Conservation (phyloP, 2,888 invertebrate genomes). For the Eulithis testata region DNA sequence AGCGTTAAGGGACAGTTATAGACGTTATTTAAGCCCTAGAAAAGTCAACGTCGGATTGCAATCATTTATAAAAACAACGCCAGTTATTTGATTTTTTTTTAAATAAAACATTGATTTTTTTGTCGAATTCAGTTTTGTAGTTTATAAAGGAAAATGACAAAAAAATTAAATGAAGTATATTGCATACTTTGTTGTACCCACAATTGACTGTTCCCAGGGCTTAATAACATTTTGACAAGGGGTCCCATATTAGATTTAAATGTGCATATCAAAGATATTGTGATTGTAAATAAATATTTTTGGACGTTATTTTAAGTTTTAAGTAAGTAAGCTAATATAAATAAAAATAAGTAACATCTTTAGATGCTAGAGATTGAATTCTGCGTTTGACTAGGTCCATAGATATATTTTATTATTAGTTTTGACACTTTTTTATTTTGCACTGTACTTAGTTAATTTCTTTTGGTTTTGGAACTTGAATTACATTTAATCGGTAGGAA, state of each 20-base stretch:
- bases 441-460: not conserved
- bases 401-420: slow-evolving; percentile 26
- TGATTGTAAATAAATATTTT: slow-evolving; percentile 51
- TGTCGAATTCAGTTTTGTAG: no score
- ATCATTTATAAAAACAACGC: no score
- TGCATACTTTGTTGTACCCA: not conserved
- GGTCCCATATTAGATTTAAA: slow-evolving; percentile 38
- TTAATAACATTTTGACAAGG: slow-evolving; percentile 35
- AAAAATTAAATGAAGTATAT: no score
- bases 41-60: slow-evolving; percentile 1
- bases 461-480: not conserved
- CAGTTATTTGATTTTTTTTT: no score
- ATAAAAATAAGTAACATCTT: slow-evolving; percentile 32
- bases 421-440: slow-evolving; percentile 27
- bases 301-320: slow-evolving; percentile 50
- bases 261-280: slow-evolving; percentile 44
- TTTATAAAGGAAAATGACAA: no score
- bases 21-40: slow-evolving; percentile 37
- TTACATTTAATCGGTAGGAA: not conserved
- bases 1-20: slow-evolving; percentile 45
- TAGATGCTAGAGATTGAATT: slow-evolving; percentile 26
- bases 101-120: no score
- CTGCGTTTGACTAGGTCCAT: slow-evolving; percentile 36
- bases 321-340: slow-evolving; percentile 23
- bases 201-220: slow-evolving; percentile 8